Evolutionary conservation across 1,140 invertebrate species (phyloP).

Genomic region (Trachelipus rathkii): DNA sequence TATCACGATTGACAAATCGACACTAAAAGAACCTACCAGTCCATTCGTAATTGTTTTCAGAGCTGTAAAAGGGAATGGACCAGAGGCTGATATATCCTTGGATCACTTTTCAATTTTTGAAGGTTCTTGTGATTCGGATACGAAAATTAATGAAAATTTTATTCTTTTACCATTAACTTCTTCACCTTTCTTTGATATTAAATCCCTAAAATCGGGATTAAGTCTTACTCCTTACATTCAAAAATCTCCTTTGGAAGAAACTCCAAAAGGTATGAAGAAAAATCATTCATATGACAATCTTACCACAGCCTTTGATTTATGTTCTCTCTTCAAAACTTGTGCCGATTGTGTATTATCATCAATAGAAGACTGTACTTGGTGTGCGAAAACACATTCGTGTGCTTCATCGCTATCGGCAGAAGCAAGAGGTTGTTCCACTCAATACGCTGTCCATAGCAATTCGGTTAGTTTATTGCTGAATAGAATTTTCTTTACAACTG

Average conservation of each 20-base stretch:
- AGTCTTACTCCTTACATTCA: not conserved
- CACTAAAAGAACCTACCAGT: slow-evolving; percentile 23
- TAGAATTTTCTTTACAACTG: too few species aligned
- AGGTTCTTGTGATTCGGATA: slow-evolving; percentile 26
- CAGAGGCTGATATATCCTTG: slow-evolving; percentile 39
- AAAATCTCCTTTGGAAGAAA: not conserved
- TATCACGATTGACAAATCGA: slow-evolving; percentile 20
- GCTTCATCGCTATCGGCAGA: not conserved
- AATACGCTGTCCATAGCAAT: not conserved
- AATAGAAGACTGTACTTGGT: not conserved
- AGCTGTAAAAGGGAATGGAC: slow-evolving; percentile 28
- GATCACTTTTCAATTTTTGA: slow-evolving; percentile 32
- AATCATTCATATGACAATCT: not conserved
- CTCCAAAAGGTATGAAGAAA: not conserved
- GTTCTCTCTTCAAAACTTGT: not conserved
- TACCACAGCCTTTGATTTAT: not conserved
- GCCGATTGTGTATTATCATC: not conserved
- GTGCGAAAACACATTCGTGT: not conserved
- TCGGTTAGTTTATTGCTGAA: not conserved
- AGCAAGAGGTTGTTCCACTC: not conserved
- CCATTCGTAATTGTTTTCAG: slow-evolving; percentile 34
- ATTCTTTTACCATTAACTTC: slow-evolving; percentile 11
- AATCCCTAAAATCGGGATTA: not conserved
- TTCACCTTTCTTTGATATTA: slow-evolving; percentile 18
- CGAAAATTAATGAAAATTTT: not conserved